phyloP scores from a whole-genome alignment of 2,113 vertebrate species.

The Tragelaphus strepsiceros region DNA sequence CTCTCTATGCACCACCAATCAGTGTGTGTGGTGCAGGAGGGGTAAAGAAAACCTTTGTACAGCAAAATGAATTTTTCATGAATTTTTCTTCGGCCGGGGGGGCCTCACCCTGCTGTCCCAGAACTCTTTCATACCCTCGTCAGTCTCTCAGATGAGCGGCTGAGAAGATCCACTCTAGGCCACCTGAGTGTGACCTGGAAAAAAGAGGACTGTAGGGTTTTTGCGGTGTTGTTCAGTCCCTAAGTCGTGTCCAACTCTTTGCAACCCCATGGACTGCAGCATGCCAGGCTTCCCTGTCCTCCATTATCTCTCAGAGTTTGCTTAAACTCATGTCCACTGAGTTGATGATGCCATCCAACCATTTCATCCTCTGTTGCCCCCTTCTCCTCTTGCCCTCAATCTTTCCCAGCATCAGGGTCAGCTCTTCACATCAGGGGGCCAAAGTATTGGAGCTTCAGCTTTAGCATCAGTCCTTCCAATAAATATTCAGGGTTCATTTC shows the following conservation, averaged over 20 bases:
- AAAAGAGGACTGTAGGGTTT: not conserved
- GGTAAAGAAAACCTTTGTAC: not conserved
- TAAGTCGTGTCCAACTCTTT: not conserved
- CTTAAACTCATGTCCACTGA: not conserved
- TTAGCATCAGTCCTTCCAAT: not conserved
- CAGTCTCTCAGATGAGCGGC: not conserved
- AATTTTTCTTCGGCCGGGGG: accelerated
- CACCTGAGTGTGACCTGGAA: not conserved
- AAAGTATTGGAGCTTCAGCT: not conserved
- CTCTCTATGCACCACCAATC: not conserved
- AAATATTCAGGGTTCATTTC: not conserved
- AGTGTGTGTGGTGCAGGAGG: accelerated
- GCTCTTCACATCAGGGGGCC: not conserved
- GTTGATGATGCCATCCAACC: not conserved
- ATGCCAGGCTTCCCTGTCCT: not conserved
- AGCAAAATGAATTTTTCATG: not conserved
- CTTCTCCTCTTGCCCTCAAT: not conserved
- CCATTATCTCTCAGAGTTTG: not conserved
- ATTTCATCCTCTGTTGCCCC: not conserved
- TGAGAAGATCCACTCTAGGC: not conserved
- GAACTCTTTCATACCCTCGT: not conserved
- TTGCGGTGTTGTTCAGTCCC: not conserved
- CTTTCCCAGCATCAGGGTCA: not conserved
- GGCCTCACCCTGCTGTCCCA: not conserved
- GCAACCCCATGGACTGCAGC: not conserved